Base-by-base conservation (phyloP, 2,113 vertebrate genomes). In the Cyrtonyx montezumae region DNA sequence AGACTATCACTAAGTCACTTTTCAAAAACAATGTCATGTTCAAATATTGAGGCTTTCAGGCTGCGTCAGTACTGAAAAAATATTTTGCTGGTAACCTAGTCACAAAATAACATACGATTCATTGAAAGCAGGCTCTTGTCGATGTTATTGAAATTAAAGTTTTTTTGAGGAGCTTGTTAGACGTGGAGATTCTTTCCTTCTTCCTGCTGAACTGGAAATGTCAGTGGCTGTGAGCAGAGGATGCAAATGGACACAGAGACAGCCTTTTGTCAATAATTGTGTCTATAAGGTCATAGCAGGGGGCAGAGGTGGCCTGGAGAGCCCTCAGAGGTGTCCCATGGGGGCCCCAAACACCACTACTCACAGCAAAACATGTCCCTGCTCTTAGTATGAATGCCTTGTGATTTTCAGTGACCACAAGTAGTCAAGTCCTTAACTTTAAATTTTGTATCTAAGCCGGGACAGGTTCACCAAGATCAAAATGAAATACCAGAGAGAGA, bases 391-490 rank as follows among this genome's bases (percentile, higher is more conserved):
- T 20, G 73, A 59, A 66, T 58, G 75, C 87, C 68, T 79, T 92
- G 65, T 94, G 79, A 96, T 94, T 94, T 93, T 83, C 84, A 43
- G 56, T 51, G 75, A 75, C 94, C 93, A 12, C 84, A 89, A 92
- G 25, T 32, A 59, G 90, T 59, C 75, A 93, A 84, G 55, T 55
- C 61, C 71, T 92, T 79, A 53, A 55, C 55, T 89, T 91, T 79
- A 85, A 87, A 74, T 89, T 62, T 70, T 81, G 36, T 87, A 71
- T 92, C 53, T 79, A 79, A 66, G 18, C 15, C 1, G 15, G 9
- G 87, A 92, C 91, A 96, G 93, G 94, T 95, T 94, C 79, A 74
- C 23, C n/a, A 75, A 90, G 92, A 95, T 94, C 78, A 95, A 94
- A 95, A 89, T 4, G 40, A 88, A 84, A 69, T 34, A 22, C 68